Evolutionary conservation across 2,113 vertebrate genomes (phyloP).

Genomic region (Reinhardtius hippoglossoides): DNA sequence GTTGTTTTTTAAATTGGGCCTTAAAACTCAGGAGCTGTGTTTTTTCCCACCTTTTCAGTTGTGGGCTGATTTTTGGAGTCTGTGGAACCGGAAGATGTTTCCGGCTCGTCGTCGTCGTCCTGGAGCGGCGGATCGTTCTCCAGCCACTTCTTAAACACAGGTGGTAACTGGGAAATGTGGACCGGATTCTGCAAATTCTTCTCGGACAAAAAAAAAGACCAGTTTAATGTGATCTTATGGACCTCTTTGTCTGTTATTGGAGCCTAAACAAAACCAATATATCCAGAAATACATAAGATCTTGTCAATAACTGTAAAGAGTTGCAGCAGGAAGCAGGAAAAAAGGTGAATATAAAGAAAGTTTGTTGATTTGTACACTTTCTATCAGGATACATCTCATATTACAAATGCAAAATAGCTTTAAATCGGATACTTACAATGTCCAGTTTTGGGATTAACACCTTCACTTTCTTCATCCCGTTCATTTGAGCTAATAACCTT

Average conservation of each 20-base stretch:
- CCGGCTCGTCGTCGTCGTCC: conserved; percentile 84
- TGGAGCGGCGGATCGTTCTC: conserved; percentile 82
- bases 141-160: conserved; percentile 76
- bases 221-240: too few species aligned
- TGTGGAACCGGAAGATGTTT: conserved; percentile 80
- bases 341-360: too few species aligned
- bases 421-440: conserved; percentile 41
- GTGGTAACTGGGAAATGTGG: background rate
- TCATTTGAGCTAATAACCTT: background rate
- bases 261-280: too few species aligned
- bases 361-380: too few species aligned
- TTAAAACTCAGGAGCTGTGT: too few species aligned
- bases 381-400: too few species aligned
- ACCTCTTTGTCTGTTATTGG: too few species aligned
- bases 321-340: too few species aligned
- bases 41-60: conserved; percentile 81
- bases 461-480: conserved; percentile 51
- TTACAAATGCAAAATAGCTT: background rate
- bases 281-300: too few species aligned
- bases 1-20: too few species aligned
- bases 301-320: too few species aligned
- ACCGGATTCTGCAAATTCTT: background rate
- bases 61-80: conserved; percentile 87
- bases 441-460: conserved; percentile 38
- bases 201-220: background rate